A percentile compares a stretch with the other conserved stretches of the same genome.
Conservation (phyloP, 2,113 vertebrate species). For the Carassius gibelio region DNA sequence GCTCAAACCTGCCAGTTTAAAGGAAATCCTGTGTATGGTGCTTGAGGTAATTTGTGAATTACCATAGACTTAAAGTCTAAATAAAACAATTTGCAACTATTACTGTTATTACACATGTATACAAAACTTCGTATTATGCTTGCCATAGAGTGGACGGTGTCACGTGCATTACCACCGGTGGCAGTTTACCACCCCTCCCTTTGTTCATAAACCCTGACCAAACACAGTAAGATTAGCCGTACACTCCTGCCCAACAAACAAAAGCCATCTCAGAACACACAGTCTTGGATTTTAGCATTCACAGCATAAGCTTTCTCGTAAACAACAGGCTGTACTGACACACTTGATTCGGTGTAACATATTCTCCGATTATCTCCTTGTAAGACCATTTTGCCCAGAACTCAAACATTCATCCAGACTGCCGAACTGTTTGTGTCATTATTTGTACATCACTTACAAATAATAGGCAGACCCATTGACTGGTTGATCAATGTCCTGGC, state of each 20-base stretch:
- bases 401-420: not conserved
- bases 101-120: too few species aligned
- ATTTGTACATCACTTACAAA: conserved; percentile 17
- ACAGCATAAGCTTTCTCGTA: conserved; percentile 3
- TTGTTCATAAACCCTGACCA: not conserved
- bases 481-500: not conserved
- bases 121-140: too few species aligned
- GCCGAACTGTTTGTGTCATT: not conserved
- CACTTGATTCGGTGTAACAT: not conserved
- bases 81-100: too few species aligned
- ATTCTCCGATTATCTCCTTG: conserved; percentile 10
- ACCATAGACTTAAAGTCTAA: too few species aligned
- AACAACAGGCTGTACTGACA: not conserved
- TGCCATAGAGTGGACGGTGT: too few species aligned
- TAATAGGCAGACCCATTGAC: conserved; percentile 32
- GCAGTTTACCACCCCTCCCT: not conserved
- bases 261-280: not conserved
- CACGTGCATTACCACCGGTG: too few species aligned
- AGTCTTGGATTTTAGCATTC: not conserved
- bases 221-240: not conserved
- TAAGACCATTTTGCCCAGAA: not conserved
- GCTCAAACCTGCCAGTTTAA: too few species aligned
- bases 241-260: conserved; percentile 9
- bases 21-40: too few species aligned
- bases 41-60: too few species aligned